Conservation (phyloP, 2,888 invertebrate species). For the Eupithecia exiguata region DNA sequence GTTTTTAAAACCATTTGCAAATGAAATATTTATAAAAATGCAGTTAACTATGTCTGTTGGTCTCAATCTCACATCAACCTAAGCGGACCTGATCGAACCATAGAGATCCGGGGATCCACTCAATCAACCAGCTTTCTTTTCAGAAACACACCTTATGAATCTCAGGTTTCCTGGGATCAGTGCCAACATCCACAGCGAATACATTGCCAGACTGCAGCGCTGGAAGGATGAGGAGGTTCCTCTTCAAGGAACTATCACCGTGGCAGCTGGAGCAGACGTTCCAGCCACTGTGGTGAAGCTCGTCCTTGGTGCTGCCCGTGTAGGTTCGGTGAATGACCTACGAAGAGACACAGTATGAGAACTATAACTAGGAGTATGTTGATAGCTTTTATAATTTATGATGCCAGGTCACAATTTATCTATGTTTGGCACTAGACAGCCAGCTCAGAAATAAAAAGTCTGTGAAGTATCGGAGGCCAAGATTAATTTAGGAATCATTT, state of each 20-base stretch:
- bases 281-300: conserved; percentile 98
- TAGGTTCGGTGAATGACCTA: conserved; percentile 94
- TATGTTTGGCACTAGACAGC: neutral
- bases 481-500: too few species aligned
- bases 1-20: neutral
- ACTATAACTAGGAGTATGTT: neutral
- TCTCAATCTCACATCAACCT: neutral
- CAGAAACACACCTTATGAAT: conserved; percentile 86
- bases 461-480: neutral
- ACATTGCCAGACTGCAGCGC: conserved; percentile 91
- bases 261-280: conserved; percentile 98
- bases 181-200: conserved; percentile 91
- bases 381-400: neutral
- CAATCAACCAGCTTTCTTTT: neutral
- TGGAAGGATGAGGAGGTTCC: conserved; percentile 93
- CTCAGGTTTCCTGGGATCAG: conserved; percentile 88
- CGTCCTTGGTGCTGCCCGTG: conserved; percentile 91
- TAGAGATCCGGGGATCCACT: neutral
- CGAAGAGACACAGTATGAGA: neutral
- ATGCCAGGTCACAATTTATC: neutral
- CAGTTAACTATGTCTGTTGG: neutral
- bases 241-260: conserved; percentile 78
- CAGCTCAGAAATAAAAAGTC: neutral
- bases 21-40: neutral
- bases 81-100: neutral